Conservation (phyloP, 2,113 vertebrate species). For the Rhinopithecus roxellana region DNA sequence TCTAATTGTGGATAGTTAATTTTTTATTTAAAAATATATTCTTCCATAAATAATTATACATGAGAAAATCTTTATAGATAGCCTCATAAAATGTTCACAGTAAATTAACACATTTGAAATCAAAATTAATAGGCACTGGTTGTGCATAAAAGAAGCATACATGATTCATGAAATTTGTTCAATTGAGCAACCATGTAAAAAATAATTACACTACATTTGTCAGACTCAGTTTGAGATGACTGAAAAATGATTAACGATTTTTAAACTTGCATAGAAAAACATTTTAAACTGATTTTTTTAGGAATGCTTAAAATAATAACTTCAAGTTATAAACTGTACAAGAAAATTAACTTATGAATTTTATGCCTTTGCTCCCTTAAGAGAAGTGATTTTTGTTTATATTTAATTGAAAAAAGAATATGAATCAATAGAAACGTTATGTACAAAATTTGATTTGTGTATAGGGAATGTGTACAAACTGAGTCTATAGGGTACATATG, state of each 20-base stretch:
- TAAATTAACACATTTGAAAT: slow-evolving; percentile 47
- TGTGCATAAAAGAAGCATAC: not conserved
- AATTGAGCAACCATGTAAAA: slow-evolving; percentile 1
- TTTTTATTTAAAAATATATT: slow-evolving; percentile 5
- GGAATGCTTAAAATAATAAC: slow-evolving; percentile 27
- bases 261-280: not conserved
- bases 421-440: not conserved
- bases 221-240: not conserved
- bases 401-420: slow-evolving; percentile 13
- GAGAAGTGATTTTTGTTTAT: not conserved
- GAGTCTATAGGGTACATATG: not conserved
- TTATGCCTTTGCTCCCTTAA: not conserved
- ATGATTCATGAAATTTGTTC: slow-evolving; percentile 54
- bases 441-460: not conserved
- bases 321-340: not conserved
- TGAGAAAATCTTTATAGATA: not conserved
- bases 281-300: slow-evolving; percentile 7
- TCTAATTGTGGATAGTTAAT: not conserved
- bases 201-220: slow-evolving; percentile 37
- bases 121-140: not conserved
- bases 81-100: not conserved
- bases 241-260: slow-evolving; percentile 32
- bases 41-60: slow-evolving; percentile 13
- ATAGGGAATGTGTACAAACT: not conserved
- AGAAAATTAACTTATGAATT: slow-evolving; percentile 1